Conservation (phyloP, 2,888 invertebrate species). For the Notodonta ziczac region DNA sequence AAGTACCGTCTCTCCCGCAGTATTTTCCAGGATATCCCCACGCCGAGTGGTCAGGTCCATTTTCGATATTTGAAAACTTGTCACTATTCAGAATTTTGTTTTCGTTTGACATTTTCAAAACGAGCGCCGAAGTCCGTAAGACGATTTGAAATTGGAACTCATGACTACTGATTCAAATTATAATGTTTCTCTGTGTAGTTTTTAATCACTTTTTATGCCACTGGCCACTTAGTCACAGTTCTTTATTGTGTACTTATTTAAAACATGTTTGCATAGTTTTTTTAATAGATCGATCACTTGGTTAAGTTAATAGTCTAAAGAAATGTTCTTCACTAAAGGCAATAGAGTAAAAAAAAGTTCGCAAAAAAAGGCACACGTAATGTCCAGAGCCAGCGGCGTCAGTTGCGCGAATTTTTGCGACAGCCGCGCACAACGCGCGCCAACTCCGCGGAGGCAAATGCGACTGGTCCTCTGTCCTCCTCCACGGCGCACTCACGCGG, state of each 20-base stretch:
- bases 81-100: slow-evolving; percentile 37
- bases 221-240: slow-evolving; percentile 30
- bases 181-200: slow-evolving; percentile 3
- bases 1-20: slow-evolving; percentile 42
- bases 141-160: slow-evolving; percentile 42
- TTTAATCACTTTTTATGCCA: slow-evolving; percentile 28
- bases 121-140: slow-evolving; percentile 31
- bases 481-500: slow-evolving; percentile 56
- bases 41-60: slow-evolving; percentile 82
- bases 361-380: slow-evolving; percentile 28
- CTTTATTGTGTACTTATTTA: slow-evolving; percentile 7
- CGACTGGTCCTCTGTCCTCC: slow-evolving; percentile 79
- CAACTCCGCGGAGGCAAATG: slow-evolving; percentile 67
- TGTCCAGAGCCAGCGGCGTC: slow-evolving; percentile 28
- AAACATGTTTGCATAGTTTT: slow-evolving; percentile 5
- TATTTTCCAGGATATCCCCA: slow-evolving; percentile 59
- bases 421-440: slow-evolving; percentile 70
- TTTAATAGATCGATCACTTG: not conserved
- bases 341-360: slow-evolving; percentile 13
- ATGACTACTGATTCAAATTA: slow-evolving; percentile 32
- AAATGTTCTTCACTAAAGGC: slow-evolving; percentile 19
- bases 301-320: not conserved
- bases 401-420: slow-evolving; percentile 53
- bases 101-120: slow-evolving; percentile 51
- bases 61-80: slow-evolving; percentile 45